Conservation (phyloP, 2,113 vertebrate genomes). For the Lycaon pictus region DNA sequence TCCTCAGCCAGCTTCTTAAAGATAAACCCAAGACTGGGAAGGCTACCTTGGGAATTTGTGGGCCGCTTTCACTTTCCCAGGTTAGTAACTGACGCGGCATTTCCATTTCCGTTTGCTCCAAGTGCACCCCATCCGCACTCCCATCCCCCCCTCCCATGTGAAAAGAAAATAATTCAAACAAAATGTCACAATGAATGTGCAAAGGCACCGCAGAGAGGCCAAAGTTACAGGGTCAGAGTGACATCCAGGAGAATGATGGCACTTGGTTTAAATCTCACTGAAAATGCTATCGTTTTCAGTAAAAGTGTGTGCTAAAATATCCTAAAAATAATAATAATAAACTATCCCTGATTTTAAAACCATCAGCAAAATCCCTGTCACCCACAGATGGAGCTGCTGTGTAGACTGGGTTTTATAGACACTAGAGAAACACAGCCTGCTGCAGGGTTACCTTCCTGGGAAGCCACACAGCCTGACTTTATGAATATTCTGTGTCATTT, state of each 20-base stretch:
- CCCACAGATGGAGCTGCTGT: not conserved
- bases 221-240: not conserved
- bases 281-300: not conserved
- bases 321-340: slow-evolving; percentile 17
- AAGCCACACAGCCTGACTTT: not conserved
- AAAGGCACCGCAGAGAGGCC: not conserved
- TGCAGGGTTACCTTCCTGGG: not conserved
- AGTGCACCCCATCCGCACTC: not conserved
- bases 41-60: not conserved
- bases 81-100: not conserved
- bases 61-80: not conserved
- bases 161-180: not conserved
- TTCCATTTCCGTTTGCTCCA: not conserved
- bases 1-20: not conserved
- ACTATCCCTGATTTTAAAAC: not conserved
- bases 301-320: not conserved
- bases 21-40: not conserved
- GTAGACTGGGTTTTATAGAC: not conserved
- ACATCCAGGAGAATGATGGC: not conserved
- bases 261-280: not conserved
- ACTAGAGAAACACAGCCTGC: not conserved
- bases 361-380: slow-evolving; percentile 65
- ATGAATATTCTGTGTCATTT: slow-evolving; percentile 30
- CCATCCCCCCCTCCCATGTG: not conserved
- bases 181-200: not conserved